These are phyloP conservation scores for Bubo blakistoni DNA, from an alignment of 2,113 vertebrate genomes.

Conservation along the genomic window DNA sequence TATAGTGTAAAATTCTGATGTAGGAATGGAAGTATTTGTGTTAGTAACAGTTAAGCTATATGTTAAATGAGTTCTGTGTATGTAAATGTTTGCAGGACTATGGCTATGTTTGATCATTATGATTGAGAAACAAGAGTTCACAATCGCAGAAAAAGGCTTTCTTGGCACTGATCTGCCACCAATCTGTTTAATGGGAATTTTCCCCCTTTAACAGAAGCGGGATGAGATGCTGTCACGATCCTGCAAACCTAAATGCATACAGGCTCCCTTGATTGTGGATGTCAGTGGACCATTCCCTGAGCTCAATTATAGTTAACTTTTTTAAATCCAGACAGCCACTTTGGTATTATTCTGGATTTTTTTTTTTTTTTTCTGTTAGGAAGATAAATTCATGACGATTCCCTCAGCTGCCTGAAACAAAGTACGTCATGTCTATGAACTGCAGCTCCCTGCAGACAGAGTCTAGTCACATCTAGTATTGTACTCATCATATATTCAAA, in stretches of 20 bases:
- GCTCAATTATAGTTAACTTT: neutral
- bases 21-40: neutral
- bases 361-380: neutral
- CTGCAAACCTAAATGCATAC: neutral
- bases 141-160: neutral
- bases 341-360: neutral
- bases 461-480: neutral
- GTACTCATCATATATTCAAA: neutral
- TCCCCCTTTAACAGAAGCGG: neutral
- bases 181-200: neutral
- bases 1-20: neutral
- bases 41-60: neutral
- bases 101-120: neutral
- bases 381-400: neutral
- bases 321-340: neutral
- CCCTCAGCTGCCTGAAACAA: neutral
- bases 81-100: neutral
- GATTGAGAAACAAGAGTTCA: neutral
- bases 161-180: neutral
- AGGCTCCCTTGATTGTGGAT: neutral
- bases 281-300: neutral
- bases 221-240: accelerated
- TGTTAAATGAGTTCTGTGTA: neutral
- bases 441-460: neutral
- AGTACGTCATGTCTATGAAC: neutral